Evolutionary conservation across 2,888 invertebrate species (phyloP).

Genomic region (Baccha elongata): DNA sequence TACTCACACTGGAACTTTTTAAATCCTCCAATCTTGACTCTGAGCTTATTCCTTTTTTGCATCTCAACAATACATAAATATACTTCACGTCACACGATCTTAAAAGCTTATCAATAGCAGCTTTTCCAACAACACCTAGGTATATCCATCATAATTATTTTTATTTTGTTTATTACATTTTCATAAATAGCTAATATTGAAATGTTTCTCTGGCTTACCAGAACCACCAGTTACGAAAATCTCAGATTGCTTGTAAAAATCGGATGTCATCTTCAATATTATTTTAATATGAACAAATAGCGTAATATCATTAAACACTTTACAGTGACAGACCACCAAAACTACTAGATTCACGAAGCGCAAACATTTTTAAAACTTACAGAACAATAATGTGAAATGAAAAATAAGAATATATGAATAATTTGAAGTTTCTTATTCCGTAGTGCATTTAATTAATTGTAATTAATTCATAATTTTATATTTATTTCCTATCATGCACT

Average conservation of each 20-base stretch:
- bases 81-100: constrained; percentile 90
- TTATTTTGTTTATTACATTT: neutral
- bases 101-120: constrained; percentile 92
- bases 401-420: too few species aligned
- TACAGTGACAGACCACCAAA: neutral
- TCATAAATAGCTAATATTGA: neutral
- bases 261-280: constrained; percentile 82
- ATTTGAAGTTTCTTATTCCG: too few species aligned
- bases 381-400: too few species aligned
- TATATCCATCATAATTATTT: neutral
- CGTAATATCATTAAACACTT: neutral
- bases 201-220: constrained; percentile 77
- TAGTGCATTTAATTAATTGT: too few species aligned
- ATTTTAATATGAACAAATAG: neutral
- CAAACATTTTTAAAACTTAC: too few species aligned
- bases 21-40: constrained; percentile 86
- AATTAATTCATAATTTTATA: too few species aligned
- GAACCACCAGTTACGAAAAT: constrained; percentile 93
- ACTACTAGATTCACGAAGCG: neutral
- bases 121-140: constrained; percentile 93
- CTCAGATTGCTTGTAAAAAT: constrained; percentile 87
- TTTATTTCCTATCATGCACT: too few species aligned
- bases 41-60: constrained; percentile 86
- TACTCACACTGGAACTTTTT: constrained; percentile 78
- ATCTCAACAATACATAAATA: constrained; percentile 90